Percentiles rank a stretch among this genome's conserved stretches.
Conservation (phyloP, 2,113 vertebrate genomes). For the pig (Sus scrofa) region T2T-Sscrofa CM000826.6:103599001-103599500, state of each 20-base stretch:
- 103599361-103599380: background rate
- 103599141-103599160: background rate
- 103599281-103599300: background rate
- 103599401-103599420: background rate
- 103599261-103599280: background rate
- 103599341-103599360: background rate
- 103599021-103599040: background rate
- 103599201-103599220: background rate
- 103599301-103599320: background rate
- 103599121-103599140: background rate
- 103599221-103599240: conserved; percentile 58
- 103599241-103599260: conserved; percentile 60
- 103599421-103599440: background rate
- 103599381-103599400: background rate
- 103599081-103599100: accelerated
- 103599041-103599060: background rate
- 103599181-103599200: background rate
- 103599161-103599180: background rate
- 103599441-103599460: background rate
- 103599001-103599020: background rate
- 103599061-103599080: background rate
- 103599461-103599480: background rate
- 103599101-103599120: background rate
- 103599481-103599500: background rate
- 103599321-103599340: background rate